Base-by-base conservation (phyloP, 2,113 vertebrate species). In the Macrotus californicus region DNA sequence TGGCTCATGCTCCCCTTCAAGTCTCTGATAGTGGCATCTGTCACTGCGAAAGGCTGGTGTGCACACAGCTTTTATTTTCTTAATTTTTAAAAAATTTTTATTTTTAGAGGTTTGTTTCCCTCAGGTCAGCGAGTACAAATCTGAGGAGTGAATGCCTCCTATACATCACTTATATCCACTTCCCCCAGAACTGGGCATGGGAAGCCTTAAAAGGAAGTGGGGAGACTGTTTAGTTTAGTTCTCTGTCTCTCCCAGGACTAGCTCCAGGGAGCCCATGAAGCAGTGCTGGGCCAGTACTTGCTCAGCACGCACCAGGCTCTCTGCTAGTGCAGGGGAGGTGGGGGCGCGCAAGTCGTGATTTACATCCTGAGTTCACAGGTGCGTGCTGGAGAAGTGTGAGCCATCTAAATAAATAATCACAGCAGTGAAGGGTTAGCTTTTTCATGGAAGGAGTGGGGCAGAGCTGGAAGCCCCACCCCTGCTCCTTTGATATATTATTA, bases 71-170 rank as follows among this genome's bases (percentile, higher is more conserved):
- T n/a, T 73, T 43, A 34, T 39, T 46, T 0, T 21, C 61, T 64
- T 64, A 64, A 64, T 64, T 64, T n/a, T n/a, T n/a, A n/a, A n/a
- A n/a, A n/a, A n/a, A n/a, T n/a, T n/a, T 64, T 64, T 26, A 36
- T 36, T 0, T 39, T 76, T 72, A 22, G 91, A 81, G 29, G 39
- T 93, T 91, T 86, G 66, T 97, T 96, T 94, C 48, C 79, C 96
- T 93, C 41, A 79, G 76, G 52, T 93, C 77, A 91, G 18, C 22
- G 82, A 96, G 69, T 87, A 46, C 94, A 69, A 91, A 82, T 96
- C 93, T 54, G 77, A 91, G 76, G 89, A 76, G 48, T 70, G 48
- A 92, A 46, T 90, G 61, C 59, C 59, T 96, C 39, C 19, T 81
- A 46, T 70, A 26, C 1, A 48, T 95, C 59, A 90, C 64, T 91